Evolutionary conservation across 2,888 invertebrate species (phyloP).

Genomic region (Oscheius sp.): DNA sequence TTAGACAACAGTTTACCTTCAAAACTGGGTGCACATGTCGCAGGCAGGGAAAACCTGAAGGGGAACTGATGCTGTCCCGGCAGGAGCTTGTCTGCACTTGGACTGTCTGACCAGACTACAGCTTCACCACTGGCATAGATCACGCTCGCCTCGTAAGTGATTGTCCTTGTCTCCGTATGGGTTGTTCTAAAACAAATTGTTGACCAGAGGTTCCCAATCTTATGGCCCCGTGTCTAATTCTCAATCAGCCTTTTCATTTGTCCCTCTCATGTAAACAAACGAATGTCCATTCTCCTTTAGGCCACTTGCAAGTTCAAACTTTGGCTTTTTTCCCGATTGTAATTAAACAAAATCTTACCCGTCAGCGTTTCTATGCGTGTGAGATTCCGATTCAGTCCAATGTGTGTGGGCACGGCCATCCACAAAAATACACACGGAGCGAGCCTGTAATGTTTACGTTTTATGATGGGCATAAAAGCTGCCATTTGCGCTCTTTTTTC

Average conservation of each 20-base stretch:
- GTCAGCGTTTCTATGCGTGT: constrained; percentile 15
- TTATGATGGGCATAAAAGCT: neutral
- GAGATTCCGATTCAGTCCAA: constrained; percentile 26
- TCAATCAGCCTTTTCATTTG: neutral
- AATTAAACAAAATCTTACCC: constrained; percentile 7
- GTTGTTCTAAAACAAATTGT: constrained; percentile 22
- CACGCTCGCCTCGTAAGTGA: constrained; percentile 25
- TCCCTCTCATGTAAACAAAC: constrained; percentile 2
- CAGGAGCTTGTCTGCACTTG: constrained; percentile 12
- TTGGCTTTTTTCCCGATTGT: constrained; percentile 1
- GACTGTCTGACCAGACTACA: constrained; percentile 29
- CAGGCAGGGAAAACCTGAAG: constrained; percentile 27
- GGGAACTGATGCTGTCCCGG: constrained; percentile 32
- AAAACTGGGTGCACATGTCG: constrained; percentile 37
- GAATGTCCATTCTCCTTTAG: neutral
- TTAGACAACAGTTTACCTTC: constrained; percentile 11
- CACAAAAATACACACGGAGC: constrained; percentile 16
- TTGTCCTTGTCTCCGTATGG: constrained; percentile 13
- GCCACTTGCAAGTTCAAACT: neutral
- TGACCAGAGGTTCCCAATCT: no score
- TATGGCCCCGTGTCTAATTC: neutral
- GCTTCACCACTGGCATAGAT: constrained; percentile 30
- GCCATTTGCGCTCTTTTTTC: neutral
- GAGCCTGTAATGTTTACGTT: constrained; percentile 15
- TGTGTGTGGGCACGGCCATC: constrained; percentile 28